phyloP scores from a whole-genome alignment of 2,888 invertebrate species.

The Piscicola geometra region DNA sequence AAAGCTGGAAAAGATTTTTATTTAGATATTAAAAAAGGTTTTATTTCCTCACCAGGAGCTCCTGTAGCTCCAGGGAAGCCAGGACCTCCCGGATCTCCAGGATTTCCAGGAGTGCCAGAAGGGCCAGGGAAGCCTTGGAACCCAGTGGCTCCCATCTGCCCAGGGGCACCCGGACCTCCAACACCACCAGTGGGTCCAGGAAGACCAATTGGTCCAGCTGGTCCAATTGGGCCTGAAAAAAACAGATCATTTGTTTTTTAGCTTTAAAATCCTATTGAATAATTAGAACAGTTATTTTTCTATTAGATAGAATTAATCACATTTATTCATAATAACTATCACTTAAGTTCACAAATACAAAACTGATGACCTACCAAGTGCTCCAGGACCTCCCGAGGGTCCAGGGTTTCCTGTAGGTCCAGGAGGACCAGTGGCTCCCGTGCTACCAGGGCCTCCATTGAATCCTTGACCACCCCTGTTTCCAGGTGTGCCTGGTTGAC shows the following conservation, averaged over 20 bases:
- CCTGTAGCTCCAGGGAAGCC: constrained; percentile 15
- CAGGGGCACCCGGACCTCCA: not conserved
- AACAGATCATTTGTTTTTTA: not conserved
- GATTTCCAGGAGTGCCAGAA: not conserved
- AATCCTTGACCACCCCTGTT: constrained; percentile 28
- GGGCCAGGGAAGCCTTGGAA: constrained; percentile 9
- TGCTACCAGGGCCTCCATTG: constrained; percentile 36
- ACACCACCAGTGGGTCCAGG: not conserved
- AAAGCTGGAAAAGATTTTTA: too few species aligned
- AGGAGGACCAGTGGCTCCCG: constrained; percentile 38
- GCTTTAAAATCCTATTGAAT: too few species aligned
- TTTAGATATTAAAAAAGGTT: too few species aligned
- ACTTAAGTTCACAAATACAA: too few species aligned
- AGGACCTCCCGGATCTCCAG: not conserved
- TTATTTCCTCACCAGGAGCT: not conserved
- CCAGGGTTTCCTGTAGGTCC: constrained; percentile 35
- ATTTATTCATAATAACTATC: too few species aligned
- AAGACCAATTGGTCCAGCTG: not conserved
- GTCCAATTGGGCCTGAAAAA: not conserved
- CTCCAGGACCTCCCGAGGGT: constrained; percentile 11
- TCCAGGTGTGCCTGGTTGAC: not conserved
- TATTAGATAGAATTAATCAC: too few species aligned
- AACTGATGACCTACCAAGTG: constrained; percentile 15
- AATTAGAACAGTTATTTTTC: too few species aligned
- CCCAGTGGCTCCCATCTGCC: constrained; percentile 3